A percentile compares a stretch with the other conserved stretches of the same genome.
Conservation (phyloP, 2,113 vertebrate genomes). For the Saccopteryx bilineata region DNA sequence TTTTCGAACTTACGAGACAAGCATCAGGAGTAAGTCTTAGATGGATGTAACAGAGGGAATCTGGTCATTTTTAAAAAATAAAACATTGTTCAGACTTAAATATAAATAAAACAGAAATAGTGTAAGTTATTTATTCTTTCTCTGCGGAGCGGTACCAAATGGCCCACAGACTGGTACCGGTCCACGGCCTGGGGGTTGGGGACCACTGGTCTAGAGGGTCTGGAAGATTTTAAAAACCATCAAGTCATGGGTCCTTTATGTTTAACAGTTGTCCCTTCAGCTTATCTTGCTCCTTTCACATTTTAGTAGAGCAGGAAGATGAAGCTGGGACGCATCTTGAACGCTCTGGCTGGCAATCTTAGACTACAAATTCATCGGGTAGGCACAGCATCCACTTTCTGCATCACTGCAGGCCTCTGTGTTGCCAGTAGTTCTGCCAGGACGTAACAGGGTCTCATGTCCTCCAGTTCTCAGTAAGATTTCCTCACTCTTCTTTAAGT, state of each 20-base stretch:
- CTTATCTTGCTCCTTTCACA: not conserved
- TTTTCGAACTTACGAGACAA: no score
- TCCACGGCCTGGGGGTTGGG: no score
- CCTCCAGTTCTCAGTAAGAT: not conserved
- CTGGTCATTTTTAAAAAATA: no score
- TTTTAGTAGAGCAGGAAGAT: not conserved
- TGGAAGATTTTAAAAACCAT: not conserved
- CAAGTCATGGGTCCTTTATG: not conserved
- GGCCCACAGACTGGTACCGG: no score
- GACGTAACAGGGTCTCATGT: not conserved
- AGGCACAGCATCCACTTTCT: not conserved
- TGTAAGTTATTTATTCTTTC: no score
- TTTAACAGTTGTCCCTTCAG: not conserved
- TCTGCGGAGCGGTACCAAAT: no score
- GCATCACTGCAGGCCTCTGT: not conserved
- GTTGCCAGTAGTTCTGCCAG: not conserved
- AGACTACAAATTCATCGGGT: not conserved
- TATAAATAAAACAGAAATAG: no score
- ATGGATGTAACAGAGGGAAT: no score
- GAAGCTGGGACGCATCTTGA: not conserved
- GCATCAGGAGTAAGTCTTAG: no score
- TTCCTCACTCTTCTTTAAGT: not conserved
- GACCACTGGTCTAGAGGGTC: not conserved
- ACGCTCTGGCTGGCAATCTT: not conserved
- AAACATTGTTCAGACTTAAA: no score